Evolutionary conservation across 2,888 invertebrate genomes (phyloP).

Genomic region (Acanthococcus lagerstroemiae): DNA sequence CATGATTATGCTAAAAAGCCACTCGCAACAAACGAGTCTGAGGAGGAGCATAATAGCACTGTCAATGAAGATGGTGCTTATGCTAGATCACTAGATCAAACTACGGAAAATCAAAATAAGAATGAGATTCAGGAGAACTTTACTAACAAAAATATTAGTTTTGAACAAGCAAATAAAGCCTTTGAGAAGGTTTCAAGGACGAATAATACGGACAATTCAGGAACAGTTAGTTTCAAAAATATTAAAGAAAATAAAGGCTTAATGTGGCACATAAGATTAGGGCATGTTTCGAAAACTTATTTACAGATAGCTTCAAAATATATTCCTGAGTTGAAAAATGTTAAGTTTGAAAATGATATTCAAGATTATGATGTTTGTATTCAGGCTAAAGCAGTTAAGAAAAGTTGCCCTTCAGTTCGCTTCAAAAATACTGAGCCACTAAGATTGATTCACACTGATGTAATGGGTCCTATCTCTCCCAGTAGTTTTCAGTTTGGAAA

Average conservation of each 20-base stretch:
- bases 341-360: conserved; percentile 6
- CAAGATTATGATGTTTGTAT: conserved; percentile 1
- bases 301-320: not conserved
- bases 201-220: not conserved
- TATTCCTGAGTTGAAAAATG: not conserved
- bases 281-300: not conserved
- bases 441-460: no score
- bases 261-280: conserved; percentile 9
- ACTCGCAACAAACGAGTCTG: not conserved
- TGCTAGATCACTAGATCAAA: conserved; percentile 12
- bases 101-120: not conserved
- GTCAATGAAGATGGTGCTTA: not conserved
- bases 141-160: not conserved
- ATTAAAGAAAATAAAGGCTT: not conserved
- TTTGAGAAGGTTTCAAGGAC: not conserved
- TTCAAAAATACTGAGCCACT: no score
- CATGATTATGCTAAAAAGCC: conserved; percentile 9
- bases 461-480: not conserved
- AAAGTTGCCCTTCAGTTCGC: not conserved
- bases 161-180: not conserved
- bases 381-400: no score
- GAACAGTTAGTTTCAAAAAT: not conserved
- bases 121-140: not conserved
- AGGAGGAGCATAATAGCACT: conserved; percentile 5
- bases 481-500: no score